Evolutionary conservation across 2,888 invertebrate genomes (phyloP).

Genomic region (Oxycera nigricornis): DNA sequence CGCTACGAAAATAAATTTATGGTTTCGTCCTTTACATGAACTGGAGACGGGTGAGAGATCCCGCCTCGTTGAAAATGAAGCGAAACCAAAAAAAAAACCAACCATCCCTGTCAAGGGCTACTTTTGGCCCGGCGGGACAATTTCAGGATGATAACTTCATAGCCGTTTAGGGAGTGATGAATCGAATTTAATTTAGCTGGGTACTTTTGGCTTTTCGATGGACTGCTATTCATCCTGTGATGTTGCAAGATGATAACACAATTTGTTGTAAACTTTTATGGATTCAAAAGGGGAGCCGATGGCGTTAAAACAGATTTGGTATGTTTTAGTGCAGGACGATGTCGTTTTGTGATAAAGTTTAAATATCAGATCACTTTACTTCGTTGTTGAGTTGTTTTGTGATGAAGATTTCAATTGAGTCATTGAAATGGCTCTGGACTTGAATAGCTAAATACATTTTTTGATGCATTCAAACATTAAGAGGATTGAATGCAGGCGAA

Average conservation of each 20-base stretch:
- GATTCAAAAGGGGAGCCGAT: background rate
- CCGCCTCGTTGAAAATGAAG: background rate
- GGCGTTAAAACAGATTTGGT: background rate
- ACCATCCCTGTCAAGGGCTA: constrained; percentile 15
- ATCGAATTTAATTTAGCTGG: constrained; percentile 32
- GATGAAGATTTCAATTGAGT: too few species aligned
- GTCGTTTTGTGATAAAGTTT: too few species aligned
- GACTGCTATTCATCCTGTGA: constrained; percentile 7
- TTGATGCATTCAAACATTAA: too few species aligned
- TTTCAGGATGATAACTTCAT: constrained; percentile 35
- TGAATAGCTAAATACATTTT: too few species aligned
- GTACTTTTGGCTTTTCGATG: constrained; percentile 25
- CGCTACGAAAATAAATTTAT: constrained; percentile 28
- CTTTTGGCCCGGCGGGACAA: constrained; percentile 7
- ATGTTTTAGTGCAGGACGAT: too few species aligned
- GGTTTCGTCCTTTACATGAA: constrained; percentile 1
- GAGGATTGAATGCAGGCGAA: too few species aligned
- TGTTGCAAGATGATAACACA: constrained; percentile 22
- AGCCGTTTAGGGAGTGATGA: constrained; percentile 36
- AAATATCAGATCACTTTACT: too few species aligned
- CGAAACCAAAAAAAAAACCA: background rate
- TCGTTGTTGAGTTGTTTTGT: too few species aligned
- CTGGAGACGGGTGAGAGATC: background rate
- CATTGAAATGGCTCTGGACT: too few species aligned
- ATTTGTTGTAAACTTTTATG: constrained; percentile 25